Percentiles rank a stretch among this genome's conserved stretches.
phyloP scores from a whole-genome alignment of 2,797 vertebrate genomes.

The Cyprinella venusta region DNA sequence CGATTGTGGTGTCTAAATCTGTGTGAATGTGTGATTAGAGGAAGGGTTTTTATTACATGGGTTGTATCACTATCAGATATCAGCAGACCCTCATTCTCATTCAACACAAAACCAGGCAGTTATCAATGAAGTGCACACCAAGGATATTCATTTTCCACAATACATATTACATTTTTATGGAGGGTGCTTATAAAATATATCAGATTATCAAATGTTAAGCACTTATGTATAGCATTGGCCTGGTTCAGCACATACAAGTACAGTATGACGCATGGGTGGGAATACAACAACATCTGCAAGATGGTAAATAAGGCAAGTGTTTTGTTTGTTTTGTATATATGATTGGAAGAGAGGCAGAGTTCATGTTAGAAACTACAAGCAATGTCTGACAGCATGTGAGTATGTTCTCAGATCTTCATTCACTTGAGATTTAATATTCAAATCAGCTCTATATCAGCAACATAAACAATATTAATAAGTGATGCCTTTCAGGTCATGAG shows the following conservation, averaged over 20 bases:
- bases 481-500: conserved; percentile 26
- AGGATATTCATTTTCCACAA: neutral
- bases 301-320: neutral
- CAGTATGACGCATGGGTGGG: neutral
- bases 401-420: conserved; percentile 15
- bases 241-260: neutral
- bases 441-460: conserved; percentile 74
- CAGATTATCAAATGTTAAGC: neutral
- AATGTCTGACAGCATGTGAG: neutral
- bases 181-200: neutral
- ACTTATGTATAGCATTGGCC: too few relatives aligned
- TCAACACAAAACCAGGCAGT: neutral
- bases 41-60: too few relatives aligned
- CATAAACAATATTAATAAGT: conserved; percentile 79
- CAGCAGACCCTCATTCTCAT: neutral
- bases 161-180: neutral
- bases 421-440: conserved; percentile 76
- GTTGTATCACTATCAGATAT: neutral
- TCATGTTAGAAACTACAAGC: conserved; percentile 23
- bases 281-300: neutral
- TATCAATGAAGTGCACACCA: neutral
- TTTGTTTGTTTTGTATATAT: neutral
- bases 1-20: too few relatives aligned
- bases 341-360: neutral
- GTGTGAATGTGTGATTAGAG: too few relatives aligned